Base-by-base conservation (phyloP, 2,797 vertebrate species). In the Sarcophilus harrisii region DNA sequence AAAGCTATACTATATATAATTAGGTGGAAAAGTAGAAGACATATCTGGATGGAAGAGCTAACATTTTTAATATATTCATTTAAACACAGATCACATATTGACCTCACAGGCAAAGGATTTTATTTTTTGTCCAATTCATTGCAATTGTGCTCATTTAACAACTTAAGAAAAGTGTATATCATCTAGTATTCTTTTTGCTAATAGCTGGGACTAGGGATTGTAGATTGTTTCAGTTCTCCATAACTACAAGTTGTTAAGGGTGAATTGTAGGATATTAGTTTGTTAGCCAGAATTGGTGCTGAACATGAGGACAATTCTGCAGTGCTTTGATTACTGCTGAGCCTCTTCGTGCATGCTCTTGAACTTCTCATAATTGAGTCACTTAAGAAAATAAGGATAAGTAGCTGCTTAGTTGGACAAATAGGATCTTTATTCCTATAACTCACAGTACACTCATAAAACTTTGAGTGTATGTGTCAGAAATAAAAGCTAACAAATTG, bases 31-130 rank as follows among this genome's bases (percentile, higher is more conserved):
- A 6, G n/a, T 38, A 45, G 16, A 81, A 45, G 6, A 55, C 57
- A 90, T 57, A 14, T 93, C 62, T 94, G 32, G 55, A 93, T 96
- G 57, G 66, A 13, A 94, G 91, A 92, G 55, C 89, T 95, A n/a
- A 28, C 13, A 60, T 59, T 27, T 96, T 95, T 16, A 87, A 95
- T 96, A 8, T 91, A 92, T 73, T 97, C 91, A 94, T 57, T 95
- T 58, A 24, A 94, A 59, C 49, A 57, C 90, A 96, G 57, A 29
- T 16, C 58, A 45, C 52, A 73, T 93, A 81, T 81, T 81, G n/a
- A 21, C 13, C 66, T 16, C 18, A 81, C n/a, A 81, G 18, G 66
- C n/a, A 81, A 81, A 38, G 8, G 66, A 81, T 81, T 45, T 81
- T 45, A 73, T 38, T 38, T 66, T 73, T 45, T 81, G 8, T 38